These are phyloP conservation scores for Nesidiocoris tenuis DNA, from an alignment of 2,888 invertebrate species.

Conservation along the genomic window DNA sequence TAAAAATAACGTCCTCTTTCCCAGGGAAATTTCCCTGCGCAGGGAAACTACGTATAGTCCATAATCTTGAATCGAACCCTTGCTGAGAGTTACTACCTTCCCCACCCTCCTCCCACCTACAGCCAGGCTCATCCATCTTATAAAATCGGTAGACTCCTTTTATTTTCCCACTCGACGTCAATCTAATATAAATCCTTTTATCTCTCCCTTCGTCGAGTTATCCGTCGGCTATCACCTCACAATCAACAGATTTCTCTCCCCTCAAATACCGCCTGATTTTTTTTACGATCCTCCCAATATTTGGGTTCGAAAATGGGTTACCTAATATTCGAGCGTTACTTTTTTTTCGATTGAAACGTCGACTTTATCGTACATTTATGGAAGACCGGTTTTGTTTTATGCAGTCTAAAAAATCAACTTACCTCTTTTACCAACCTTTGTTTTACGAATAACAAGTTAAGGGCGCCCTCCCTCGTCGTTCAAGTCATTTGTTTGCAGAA, in stretches of 20 bases:
- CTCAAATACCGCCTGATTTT: too few relatives aligned
- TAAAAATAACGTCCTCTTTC: not conserved
- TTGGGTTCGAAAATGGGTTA: too few relatives aligned
- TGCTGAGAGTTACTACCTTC: not conserved
- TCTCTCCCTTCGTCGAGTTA: constrained; percentile 35
- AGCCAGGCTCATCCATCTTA: not conserved
- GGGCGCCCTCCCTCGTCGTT: too few relatives aligned
- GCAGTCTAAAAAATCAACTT: too few relatives aligned
- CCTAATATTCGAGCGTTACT: too few relatives aligned
- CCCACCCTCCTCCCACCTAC: not conserved
- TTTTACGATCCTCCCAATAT: too few relatives aligned
- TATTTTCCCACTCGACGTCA: constrained; percentile 5
- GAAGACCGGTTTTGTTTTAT: too few relatives aligned
- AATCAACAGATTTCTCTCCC: constrained; percentile 36
- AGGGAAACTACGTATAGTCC: not conserved
- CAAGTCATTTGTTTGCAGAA: too few relatives aligned
- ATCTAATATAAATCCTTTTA: constrained; percentile 37
- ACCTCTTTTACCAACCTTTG: too few relatives aligned
- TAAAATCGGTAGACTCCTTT: not conserved
- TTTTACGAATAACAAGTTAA: too few relatives aligned
- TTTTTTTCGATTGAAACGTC: too few relatives aligned
- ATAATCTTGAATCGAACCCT: not conserved
- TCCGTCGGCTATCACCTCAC: constrained; percentile 25
- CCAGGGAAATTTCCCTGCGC: not conserved
- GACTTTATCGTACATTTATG: too few relatives aligned